Conservation (phyloP, 2,113 vertebrate species). For the Cephalophus harveyi region DNA sequence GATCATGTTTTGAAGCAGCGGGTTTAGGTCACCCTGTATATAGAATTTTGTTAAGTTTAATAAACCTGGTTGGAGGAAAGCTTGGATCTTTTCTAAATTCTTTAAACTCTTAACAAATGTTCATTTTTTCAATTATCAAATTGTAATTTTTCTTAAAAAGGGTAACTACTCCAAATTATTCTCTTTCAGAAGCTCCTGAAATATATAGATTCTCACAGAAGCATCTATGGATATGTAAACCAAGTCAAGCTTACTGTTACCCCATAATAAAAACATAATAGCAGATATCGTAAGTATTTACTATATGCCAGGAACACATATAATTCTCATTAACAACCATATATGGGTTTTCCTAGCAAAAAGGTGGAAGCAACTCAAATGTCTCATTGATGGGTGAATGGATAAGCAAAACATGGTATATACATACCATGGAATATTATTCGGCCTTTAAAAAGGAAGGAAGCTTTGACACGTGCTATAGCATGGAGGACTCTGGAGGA, state of each 20-base stretch:
- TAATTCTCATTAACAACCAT: not conserved
- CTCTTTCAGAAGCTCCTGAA: slow-evolving; percentile 20
- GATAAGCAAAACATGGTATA: not conserved
- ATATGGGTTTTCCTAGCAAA: not conserved
- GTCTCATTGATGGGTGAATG: not conserved
- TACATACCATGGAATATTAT: not conserved
- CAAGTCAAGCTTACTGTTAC: not conserved
- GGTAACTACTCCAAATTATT: not conserved
- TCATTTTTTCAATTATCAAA: not conserved
- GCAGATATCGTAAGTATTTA: not conserved
- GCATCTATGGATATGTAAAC: not conserved
- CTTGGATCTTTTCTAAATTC: slow-evolving; percentile 33
- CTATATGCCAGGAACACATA: not conserved
- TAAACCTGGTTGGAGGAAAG: slow-evolving; percentile 57
- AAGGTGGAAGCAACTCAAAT: not conserved
- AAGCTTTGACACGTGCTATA: not conserved
- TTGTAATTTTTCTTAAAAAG: not conserved
- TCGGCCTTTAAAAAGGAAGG: not conserved
- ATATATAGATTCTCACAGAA: not conserved
- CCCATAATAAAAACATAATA: not conserved
- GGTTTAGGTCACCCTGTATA: slow-evolving; percentile 28
- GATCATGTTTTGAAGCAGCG: not conserved
- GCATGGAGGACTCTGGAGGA: not conserved
- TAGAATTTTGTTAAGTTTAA: slow-evolving; percentile 41
- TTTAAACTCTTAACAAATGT: not conserved